Percentiles rank a stretch among this genome's conserved stretches.
Evolutionary conservation across 2,888 invertebrate species (phyloP).

Genomic region (Parnassius orleans): DNA sequence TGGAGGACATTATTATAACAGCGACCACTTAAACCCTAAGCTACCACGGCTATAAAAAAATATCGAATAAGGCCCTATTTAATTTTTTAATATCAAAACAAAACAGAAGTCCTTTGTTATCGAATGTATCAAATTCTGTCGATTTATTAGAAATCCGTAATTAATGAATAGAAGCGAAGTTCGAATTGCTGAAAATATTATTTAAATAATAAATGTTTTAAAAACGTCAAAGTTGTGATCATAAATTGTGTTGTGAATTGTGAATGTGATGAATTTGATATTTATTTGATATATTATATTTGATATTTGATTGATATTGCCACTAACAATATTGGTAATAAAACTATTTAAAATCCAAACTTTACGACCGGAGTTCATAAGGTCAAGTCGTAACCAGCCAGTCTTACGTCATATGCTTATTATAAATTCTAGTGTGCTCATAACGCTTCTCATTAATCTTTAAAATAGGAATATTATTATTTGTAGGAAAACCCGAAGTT

Average conservation of each 20-base stretch:
- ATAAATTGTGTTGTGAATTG: conserved; percentile 25
- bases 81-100: too few species aligned
- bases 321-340: conserved; percentile 29
- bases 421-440: conserved; percentile 32
- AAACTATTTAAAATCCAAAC: conserved; percentile 30
- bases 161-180: not conserved
- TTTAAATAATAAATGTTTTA: conserved; percentile 9
- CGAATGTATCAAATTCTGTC: not conserved
- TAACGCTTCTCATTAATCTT: conserved; percentile 32
- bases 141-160: conserved; percentile 8
- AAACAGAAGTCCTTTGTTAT: too few species aligned
- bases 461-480: conserved; percentile 9
- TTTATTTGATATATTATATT: too few species aligned
- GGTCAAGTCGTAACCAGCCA: conserved; percentile 30
- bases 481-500: not conserved
- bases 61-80: too few species aligned
- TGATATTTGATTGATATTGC: conserved; percentile 26
- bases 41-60: too few species aligned
- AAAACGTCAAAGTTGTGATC: conserved; percentile 21
- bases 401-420: conserved; percentile 35
- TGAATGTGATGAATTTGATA: too few species aligned
- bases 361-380: conserved; percentile 36
- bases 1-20: too few species aligned
- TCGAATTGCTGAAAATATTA: conserved; percentile 2
- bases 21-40: too few species aligned